phyloP scores from a whole-genome alignment of 2,888 invertebrate genomes.

The Noctua fimbriata region DNA sequence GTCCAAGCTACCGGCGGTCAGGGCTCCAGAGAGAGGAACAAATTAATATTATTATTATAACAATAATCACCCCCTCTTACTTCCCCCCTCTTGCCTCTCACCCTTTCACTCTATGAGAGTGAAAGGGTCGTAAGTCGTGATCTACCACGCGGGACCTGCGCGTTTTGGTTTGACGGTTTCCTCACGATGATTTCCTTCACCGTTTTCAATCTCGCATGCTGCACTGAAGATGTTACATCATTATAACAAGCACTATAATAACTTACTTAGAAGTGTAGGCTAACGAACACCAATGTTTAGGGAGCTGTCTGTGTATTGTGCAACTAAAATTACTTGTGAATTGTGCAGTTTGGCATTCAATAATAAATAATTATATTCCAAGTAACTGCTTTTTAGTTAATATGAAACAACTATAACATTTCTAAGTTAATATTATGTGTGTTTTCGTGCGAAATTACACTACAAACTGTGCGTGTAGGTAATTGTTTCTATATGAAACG shows the following conservation, averaged over 20 bases:
- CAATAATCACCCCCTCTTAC: background rate
- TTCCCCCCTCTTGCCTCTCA: no score
- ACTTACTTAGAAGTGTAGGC: background rate
- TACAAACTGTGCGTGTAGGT: constrained; percentile 10
- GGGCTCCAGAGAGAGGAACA: no score
- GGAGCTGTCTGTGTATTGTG: background rate
- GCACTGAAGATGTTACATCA: background rate
- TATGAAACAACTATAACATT: constrained; percentile 4
- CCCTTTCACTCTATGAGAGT: background rate
- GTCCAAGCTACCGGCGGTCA: no score
- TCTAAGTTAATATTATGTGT: background rate
- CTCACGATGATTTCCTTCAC: background rate
- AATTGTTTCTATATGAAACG: constrained; percentile 6
- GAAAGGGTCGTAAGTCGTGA: background rate
- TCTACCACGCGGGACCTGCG: background rate
- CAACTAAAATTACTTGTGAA: constrained; percentile 11
- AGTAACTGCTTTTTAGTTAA: background rate
- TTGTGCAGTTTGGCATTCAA: background rate
- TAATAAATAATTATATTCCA: background rate
- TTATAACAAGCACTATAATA: background rate
- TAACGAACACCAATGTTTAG: constrained; percentile 1
- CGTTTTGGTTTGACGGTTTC: background rate
- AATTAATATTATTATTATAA: no score
- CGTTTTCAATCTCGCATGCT: background rate
- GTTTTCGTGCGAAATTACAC: background rate